A percentile compares a stretch with the other conserved stretches of the same genome.
phyloP scores from a whole-genome alignment of 1,140 invertebrate genomes.

The Chlorops oryzae region DNA sequence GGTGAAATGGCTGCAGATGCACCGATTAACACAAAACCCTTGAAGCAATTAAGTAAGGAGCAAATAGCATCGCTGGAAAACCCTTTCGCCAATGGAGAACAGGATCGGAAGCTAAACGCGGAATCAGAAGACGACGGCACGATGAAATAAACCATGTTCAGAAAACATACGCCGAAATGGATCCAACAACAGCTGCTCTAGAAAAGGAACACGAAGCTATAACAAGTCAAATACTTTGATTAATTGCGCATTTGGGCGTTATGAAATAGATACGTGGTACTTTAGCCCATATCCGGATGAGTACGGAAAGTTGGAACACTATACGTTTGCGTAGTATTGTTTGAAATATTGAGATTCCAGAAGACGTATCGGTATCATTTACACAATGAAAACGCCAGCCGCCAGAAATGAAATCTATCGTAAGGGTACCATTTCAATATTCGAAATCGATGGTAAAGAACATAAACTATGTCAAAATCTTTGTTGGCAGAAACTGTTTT shows the following conservation, averaged over 20 bases:
- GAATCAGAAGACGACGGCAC: slow-evolving; percentile 95
- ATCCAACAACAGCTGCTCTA: slow-evolving; percentile 91
- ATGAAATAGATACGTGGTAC: slow-evolving; percentile 99
- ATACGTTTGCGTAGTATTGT: slow-evolving; percentile 97
- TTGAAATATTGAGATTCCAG: slow-evolving; percentile 91
- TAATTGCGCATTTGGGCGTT: slow-evolving; percentile 91
- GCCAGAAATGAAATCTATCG: slow-evolving; percentile 90
- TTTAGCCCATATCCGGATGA: slow-evolving; percentile 98
- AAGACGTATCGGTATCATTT: slow-evolving; percentile 80
- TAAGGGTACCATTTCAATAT: slow-evolving; percentile 81
- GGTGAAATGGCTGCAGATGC: slow-evolving; percentile 24
- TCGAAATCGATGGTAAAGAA: slow-evolving; percentile 85
- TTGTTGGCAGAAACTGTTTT: too few species aligned
- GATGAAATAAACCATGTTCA: slow-evolving; percentile 99
- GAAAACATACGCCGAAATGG: slow-evolving; percentile 92
- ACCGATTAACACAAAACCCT: slow-evolving; percentile 11
- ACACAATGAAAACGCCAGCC: slow-evolving; percentile 77
- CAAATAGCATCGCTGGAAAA: slow-evolving; percentile 21
- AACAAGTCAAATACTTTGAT: slow-evolving; percentile 98
- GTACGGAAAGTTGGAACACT: slow-evolving; percentile 89
- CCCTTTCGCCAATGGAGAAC: slow-evolving; percentile 53
- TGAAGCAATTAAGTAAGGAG: slow-evolving; percentile 20
- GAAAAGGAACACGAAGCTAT: slow-evolving; percentile 99
- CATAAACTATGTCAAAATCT: slow-evolving; percentile 92
- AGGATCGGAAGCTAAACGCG: slow-evolving; percentile 90